Conservation (phyloP, 1,140 invertebrate species). For the Thrips palmi region DNA sequence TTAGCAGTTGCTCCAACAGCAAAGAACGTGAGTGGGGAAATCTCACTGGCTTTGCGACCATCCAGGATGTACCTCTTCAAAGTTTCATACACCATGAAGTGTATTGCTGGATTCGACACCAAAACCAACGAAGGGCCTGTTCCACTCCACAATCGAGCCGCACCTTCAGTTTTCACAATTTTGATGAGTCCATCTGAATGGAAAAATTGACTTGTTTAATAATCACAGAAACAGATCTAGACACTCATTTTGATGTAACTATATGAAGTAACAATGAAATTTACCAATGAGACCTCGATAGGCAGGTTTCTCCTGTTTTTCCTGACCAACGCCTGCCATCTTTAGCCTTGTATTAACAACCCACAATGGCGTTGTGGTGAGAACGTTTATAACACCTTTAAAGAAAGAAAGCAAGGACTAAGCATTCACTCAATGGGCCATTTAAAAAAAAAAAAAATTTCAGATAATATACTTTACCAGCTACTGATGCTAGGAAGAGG, state of each 20-base stretch:
- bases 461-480: conserved; percentile 29
- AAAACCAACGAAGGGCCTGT: conserved; percentile 65
- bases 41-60: conserved; percentile 22
- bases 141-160: conserved; percentile 54
- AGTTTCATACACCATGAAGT: conserved; percentile 79
- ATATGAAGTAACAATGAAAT: conserved; percentile 9
- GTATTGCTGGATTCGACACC: conserved; percentile 72
- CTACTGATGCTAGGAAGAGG: conserved; percentile 56
- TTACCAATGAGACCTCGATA: conserved; percentile 34
- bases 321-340: conserved; percentile 41
- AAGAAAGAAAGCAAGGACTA: conserved; percentile 15
- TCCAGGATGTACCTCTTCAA: conserved; percentile 48
- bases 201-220: too few relatives aligned
- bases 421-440: neutral
- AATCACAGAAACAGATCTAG: neutral
- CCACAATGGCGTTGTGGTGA: conserved; percentile 74
- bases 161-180: conserved; percentile 27
- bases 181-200: conserved; percentile 28
- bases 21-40: conserved; percentile 35
- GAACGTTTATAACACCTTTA: conserved; percentile 57
- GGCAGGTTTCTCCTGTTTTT: conserved; percentile 14
- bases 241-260: neutral
- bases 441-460: neutral
- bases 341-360: conserved; percentile 79
- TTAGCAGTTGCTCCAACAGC: conserved; percentile 60